These are phyloP conservation scores for Zaprionus camerounensis DNA, from an alignment of 1,140 invertebrate genomes.

Conservation along the genomic window DNA sequence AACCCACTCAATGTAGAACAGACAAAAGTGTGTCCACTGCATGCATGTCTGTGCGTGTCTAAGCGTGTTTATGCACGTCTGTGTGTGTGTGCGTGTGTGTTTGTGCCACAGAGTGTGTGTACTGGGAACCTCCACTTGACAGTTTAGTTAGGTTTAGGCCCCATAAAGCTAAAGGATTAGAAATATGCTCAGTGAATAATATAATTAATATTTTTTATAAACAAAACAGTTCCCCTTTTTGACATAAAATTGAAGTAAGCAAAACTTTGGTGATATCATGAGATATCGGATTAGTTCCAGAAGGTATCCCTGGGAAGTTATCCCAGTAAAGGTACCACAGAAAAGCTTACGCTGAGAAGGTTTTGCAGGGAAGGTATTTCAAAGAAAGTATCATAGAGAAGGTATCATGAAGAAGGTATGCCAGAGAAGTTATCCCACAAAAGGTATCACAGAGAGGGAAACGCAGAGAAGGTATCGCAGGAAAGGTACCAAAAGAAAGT, in stretches of 20 bases:
- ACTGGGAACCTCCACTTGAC: conserved; percentile 1
- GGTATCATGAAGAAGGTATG: too few relatives aligned
- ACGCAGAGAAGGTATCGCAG: too few relatives aligned
- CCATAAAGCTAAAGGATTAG: background rate
- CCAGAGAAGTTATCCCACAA: too few relatives aligned
- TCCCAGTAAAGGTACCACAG: too few relatives aligned
- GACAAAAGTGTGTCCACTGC: conserved; percentile 14
- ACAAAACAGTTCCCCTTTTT: background rate
- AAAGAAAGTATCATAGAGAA: too few relatives aligned
- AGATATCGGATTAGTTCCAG: too few relatives aligned
- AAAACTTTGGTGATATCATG: too few relatives aligned
- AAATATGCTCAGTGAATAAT: conserved; percentile 6
- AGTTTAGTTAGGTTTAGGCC: background rate
- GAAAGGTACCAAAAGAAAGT: too few relatives aligned
- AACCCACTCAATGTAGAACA: conserved; percentile 12
- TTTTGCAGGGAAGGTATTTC: too few relatives aligned
- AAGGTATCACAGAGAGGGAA: too few relatives aligned
- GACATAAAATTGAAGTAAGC: background rate
- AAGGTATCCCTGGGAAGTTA: too few relatives aligned
- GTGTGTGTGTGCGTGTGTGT: background rate
- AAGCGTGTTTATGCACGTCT: background rate
- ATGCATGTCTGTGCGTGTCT: conserved; percentile 7
- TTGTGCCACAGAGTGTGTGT: background rate
- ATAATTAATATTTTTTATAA: background rate
- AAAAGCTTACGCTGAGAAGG: too few relatives aligned